Conservation (phyloP, 2,888 invertebrate genomes). For the Apocheima hispidaria region DNA sequence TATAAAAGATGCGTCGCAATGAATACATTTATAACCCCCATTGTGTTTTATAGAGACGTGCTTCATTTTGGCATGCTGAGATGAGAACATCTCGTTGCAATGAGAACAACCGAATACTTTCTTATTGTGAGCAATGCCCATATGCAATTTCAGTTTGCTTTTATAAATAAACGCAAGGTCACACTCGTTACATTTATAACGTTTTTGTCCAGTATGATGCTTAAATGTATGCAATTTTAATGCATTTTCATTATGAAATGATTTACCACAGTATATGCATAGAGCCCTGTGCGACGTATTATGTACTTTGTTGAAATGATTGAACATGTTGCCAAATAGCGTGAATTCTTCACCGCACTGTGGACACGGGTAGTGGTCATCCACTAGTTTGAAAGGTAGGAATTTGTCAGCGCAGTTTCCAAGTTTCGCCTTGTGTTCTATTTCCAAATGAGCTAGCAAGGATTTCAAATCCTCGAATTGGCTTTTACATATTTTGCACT, state of each 20-base stretch:
- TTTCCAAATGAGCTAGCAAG: constrained; percentile 37
- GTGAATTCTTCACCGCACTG: constrained; percentile 28
- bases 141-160: constrained; percentile 18
- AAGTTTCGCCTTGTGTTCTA: constrained; percentile 38
- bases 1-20: constrained; percentile 66
- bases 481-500: constrained; percentile 42
- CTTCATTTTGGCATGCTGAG: constrained; percentile 63
- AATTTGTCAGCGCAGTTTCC: constrained; percentile 18
- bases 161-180: constrained; percentile 11
- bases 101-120: constrained; percentile 54
- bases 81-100: constrained; percentile 68
- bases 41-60: constrained; percentile 64
- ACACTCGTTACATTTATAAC: constrained; percentile 30
- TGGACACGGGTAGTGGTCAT: constrained; percentile 33
- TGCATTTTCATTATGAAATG: constrained; percentile 6
- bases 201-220: constrained; percentile 14
- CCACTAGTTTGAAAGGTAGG: constrained; percentile 28
- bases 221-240: constrained; percentile 19
- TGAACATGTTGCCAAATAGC: constrained; percentile 25
- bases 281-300: constrained; percentile 14
- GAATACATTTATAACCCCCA: constrained; percentile 66
- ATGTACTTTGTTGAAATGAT: constrained; percentile 25
- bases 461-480: constrained; percentile 24
- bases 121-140: constrained; percentile 21
- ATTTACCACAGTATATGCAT: constrained; percentile 34